Evolutionary conservation across 2,888 invertebrate species (phyloP).

Genomic region (Gymnosoma rotundatum): DNA sequence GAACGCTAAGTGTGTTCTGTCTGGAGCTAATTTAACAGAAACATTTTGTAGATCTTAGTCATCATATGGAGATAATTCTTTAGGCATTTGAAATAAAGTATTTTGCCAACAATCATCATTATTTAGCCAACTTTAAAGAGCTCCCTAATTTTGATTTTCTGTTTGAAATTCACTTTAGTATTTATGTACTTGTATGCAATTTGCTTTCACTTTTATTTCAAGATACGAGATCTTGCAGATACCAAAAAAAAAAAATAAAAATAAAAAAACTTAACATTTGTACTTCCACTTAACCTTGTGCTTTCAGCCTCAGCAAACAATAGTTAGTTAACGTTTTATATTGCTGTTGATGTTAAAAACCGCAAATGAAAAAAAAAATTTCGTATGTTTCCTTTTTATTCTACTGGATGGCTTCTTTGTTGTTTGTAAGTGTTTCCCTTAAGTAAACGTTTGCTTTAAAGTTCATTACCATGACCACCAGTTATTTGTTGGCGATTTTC

Average conservation of each 20-base stretch:
- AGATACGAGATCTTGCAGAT: conserved; percentile 27
- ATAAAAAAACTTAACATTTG: background rate
- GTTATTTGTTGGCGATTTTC: conserved; percentile 36
- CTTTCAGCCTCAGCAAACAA: conserved; percentile 18
- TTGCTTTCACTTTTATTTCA: conserved; percentile 43
- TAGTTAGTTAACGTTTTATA: conserved; percentile 17
- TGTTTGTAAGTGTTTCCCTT: conserved; percentile 30
- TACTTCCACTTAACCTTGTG: conserved; percentile 27
- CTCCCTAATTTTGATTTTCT: conserved; percentile 5
- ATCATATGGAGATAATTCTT: too few relatives aligned
- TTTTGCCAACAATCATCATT: conserved; percentile 31
- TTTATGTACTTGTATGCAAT: conserved; percentile 34
- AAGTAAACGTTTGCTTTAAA: conserved; percentile 49
- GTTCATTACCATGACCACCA: conserved; percentile 61
- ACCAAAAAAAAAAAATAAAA: conserved; percentile 18
- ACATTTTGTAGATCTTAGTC: too few relatives aligned
- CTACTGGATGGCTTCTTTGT: conserved; percentile 19
- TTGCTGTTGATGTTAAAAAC: conserved; percentile 23
- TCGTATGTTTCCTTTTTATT: conserved; percentile 36
- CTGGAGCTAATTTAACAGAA: too few relatives aligned
- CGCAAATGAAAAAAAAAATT: conserved; percentile 25
- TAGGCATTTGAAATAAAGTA: background rate
- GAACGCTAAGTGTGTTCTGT: too few relatives aligned
- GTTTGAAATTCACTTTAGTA: conserved; percentile 15
- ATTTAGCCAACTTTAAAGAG: conserved; percentile 36